Base-by-base conservation (phyloP, 2,113 vertebrate species). In the Nibea coibor region DNA sequence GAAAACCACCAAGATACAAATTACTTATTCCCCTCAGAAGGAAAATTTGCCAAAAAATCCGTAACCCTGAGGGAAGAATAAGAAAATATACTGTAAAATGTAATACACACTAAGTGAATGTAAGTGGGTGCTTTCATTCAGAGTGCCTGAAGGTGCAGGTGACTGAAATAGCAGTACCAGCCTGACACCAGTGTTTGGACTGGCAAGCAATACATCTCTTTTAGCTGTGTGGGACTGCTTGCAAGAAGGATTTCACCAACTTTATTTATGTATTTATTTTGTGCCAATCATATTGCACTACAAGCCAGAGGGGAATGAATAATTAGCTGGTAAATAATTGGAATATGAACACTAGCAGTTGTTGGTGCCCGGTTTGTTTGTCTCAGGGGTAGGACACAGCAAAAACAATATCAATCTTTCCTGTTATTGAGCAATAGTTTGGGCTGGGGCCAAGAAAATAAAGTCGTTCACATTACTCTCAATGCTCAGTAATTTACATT, bases 201-300 rank as follows among this genome's bases (percentile, higher is more conserved):
- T 50, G 64, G 64, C 75, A 70, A 65, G 63, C 66, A 73, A 58
- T 88, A 31, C 28, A 50, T 81, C 66, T 81, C 69, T 65, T 81
- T 78, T 31, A 80, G 68, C 64, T 51, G 24, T 72, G 54, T 10
- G 56, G 50, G 53, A 67, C 56, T 65, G 53, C 57, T 47, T 48
- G 58, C 48, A 76, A 54, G 71, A 59, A 62, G 6, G 31, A 82
- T 48, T 83, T 77, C 51, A 61, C 50, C 45, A 51, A 82, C 47
- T 86, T 64, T 74, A 62, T 83, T 83, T 73, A 74, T 77, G 72
- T n/a, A 65, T 88, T 89, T 78, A 80, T n/a, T 81, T 48, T 20
- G 12, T 86, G 65, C 77, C 84, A 85, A 78, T 83, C 83, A 87
- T 26, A n/a, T 56, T 47, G 62, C 16, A 48, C 56, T 63, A 31